phyloP scores from a whole-genome alignment of 2,797 vertebrate species.

The Podargus strigoides region DNA sequence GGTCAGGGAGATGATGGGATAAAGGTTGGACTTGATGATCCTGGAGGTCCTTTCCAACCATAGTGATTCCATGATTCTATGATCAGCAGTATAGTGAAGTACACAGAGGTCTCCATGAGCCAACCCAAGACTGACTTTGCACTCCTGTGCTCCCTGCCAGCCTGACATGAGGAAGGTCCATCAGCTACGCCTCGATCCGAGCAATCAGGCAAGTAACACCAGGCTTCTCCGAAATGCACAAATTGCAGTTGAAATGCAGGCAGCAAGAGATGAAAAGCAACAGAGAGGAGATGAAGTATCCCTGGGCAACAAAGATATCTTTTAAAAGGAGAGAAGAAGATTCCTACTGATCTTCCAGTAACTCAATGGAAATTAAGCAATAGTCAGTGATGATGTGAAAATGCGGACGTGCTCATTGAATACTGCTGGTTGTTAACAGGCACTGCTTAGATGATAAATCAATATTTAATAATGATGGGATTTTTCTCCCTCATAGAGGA shows the following conservation, averaged over 20 bases:
- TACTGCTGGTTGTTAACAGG: not conserved
- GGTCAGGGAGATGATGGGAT: too few relatives aligned
- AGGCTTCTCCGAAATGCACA: not conserved
- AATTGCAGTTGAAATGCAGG: not conserved
- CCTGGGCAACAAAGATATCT: not conserved
- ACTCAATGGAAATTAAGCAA: not conserved
- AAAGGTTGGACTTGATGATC: too few relatives aligned
- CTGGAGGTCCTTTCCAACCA: too few relatives aligned
- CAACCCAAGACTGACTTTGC: not conserved
- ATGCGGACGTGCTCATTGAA: not conserved
- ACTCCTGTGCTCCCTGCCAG: not conserved
- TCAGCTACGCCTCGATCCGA: not conserved
- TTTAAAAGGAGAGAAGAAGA: not conserved
- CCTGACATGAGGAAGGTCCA: accelerated
- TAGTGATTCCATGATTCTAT: too few relatives aligned
- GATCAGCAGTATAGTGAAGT: not conserved
- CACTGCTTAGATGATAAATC: not conserved
- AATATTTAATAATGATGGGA: constrained; percentile 25
- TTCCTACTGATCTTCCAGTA: not conserved
- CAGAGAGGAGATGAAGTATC: not conserved
- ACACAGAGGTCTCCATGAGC: not conserved
- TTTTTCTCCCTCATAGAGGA: not conserved
- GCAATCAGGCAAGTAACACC: not conserved
- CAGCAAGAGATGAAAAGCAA: not conserved
- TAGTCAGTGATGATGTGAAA: not conserved